Percentiles rank a stretch among this genome's conserved stretches.
These are phyloP conservation scores for Scleropages formosus DNA, from an alignment of 2,797 vertebrate genomes.

Conservation along the genomic window DNA sequence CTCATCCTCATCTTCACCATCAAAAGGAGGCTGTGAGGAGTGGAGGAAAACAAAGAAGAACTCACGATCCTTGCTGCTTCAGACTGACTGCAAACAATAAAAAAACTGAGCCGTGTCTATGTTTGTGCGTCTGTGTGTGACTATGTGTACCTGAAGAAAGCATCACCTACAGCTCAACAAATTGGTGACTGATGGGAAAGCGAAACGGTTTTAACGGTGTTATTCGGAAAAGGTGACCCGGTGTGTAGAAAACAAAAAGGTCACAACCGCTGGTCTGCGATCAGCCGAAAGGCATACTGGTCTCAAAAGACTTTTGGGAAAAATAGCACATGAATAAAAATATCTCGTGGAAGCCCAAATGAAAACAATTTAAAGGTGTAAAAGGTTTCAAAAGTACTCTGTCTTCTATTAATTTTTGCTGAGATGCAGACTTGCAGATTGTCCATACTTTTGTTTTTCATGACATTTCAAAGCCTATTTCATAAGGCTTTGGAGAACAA, in stretches of 20 bases:
- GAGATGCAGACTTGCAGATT: neutral
- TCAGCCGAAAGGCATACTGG: slow-evolving; percentile 9
- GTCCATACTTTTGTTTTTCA: neutral
- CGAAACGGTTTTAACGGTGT: neutral
- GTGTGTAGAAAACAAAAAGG: neutral
- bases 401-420: neutral
- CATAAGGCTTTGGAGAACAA: slow-evolving; percentile 3
- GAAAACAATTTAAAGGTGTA: neutral
- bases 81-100: neutral
- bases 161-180: no score
- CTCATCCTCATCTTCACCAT: slow-evolving; percentile 95
- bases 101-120: neutral
- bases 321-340: no score
- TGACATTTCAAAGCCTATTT: neutral
- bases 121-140: neutral
- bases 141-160: neutral
- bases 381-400: neutral
- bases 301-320: neutral
- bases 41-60: slow-evolving; percentile 3
- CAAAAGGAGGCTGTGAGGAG: slow-evolving; percentile 84
- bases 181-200: neutral
- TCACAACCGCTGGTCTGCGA: neutral
- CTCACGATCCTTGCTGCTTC: neutral
- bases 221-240: neutral
- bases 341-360: neutral